Evolutionary conservation across 2,113 vertebrate species (phyloP), one percentile per base, ranked within the genome.

Genomic region (Poeciliopsis occidentalis): DNA sequence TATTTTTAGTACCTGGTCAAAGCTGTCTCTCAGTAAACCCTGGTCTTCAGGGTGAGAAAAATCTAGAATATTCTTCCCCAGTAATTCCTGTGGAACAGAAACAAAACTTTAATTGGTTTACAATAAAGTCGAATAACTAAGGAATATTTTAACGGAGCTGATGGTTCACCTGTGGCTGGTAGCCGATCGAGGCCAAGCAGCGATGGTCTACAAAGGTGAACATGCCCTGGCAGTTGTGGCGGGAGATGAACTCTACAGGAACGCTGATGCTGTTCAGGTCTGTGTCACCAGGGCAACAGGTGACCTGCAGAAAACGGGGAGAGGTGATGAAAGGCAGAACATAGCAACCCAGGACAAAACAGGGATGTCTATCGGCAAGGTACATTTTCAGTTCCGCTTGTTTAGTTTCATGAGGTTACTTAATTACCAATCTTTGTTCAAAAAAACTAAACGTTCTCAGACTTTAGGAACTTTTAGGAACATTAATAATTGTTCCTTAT

Each of bases 171-270:
- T 98, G 97, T 0, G 98, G 97, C 86, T 99, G 97, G 92, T 97
- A 98, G 74, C 97, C 96, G 0, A 98, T 93, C 0, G 97, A 97
- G 1, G 96, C 95, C 79, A 97, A 78, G 12, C 96, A 98, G 27
- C 98, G 96, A 78, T 98, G 97, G 83, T 99, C 98, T 22, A 99
- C 96, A 44, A 99, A 99, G 57, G 97, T 99, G 91, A 98, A 99
- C 12, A 95, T 78, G 0, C 98, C 96, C 0, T 96, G 96, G 3
- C 95, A 95, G 90, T 96, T 98, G 90, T 99, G 98, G 0, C 98
- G 91, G 44, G 98, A 99, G 87, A 99, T 98, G 92, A 99, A 99
- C 75, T 99, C 98, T 0, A 96, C 96, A 0, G 98, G 98, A 67
- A 97, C 95, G 32, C 94, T 96, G 32, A 97, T 84, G 0, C 88